These are phyloP conservation scores for Sebastes oblongus DNA, from an alignment of 2,797 vertebrate genomes.

Conservation along the genomic window DNA sequence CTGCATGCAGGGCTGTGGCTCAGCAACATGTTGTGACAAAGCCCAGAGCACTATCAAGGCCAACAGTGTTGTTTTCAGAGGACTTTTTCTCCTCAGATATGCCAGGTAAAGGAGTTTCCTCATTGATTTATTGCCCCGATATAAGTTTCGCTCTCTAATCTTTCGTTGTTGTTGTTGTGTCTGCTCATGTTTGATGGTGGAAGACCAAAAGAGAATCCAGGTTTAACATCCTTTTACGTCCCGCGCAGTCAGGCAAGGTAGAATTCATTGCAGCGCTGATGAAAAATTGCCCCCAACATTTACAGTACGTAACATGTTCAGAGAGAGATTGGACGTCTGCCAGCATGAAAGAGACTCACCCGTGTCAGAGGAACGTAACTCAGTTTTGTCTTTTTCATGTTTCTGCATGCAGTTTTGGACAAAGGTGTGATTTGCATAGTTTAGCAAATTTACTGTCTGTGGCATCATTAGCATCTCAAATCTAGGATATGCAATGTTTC, in stretches of 20 bases:
- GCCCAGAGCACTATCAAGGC: not conserved
- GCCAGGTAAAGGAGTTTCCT: conserved; percentile 6
- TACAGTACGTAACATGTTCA: conserved; percentile 24
- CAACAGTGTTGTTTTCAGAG: not conserved
- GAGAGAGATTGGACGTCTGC: conserved; percentile 6
- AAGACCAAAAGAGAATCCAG: conserved; percentile 27
- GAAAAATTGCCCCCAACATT: conserved; percentile 47
- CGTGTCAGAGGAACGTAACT: not conserved
- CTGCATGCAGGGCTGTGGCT: not conserved
- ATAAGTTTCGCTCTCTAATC: conserved; percentile 36
- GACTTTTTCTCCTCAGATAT: conserved; percentile 4
- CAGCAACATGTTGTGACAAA: conserved; percentile 21
- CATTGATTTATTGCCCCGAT: conserved; percentile 39
- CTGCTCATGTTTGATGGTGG: conserved; percentile 14
- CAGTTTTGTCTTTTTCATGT: not conserved
- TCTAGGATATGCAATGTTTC: not conserved
- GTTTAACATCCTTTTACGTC: conserved; percentile 49
- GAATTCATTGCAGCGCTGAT: conserved; percentile 28
- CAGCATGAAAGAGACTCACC: not conserved
- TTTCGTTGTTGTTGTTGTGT: conserved; percentile 44
- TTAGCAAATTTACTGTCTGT: not conserved
- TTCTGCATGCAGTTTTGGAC: not conserved
- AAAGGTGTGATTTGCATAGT: not conserved
- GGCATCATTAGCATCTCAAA: not conserved
- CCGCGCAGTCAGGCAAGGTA: not conserved